These are phyloP conservation scores for Apteryx owenii DNA, from an alignment of 2,113 vertebrate species.

Conservation along the genomic window DNA sequence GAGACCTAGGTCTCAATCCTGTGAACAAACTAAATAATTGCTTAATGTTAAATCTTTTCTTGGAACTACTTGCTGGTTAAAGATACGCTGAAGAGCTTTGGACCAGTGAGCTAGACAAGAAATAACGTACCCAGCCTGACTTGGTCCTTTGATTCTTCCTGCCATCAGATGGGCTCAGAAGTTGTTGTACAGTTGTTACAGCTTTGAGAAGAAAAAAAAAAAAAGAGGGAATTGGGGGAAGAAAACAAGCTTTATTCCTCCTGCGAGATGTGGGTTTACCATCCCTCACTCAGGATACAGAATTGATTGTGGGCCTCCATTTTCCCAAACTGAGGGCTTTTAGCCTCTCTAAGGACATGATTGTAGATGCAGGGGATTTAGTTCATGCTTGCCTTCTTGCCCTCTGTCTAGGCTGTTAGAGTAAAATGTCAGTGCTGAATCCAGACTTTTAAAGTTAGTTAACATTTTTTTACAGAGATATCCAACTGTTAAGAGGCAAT, in stretches of 20 bases:
- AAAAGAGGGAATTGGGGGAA: neutral
- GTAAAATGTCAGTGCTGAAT: neutral
- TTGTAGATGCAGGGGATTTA: neutral
- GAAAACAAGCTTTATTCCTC: neutral
- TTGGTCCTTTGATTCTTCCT: neutral
- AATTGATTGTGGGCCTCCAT: neutral
- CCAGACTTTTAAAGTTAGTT: neutral
- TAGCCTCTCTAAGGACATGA: neutral
- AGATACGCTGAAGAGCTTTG: neutral
- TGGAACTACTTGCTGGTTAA: neutral
- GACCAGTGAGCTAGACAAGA: neutral
- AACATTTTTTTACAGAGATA: neutral
- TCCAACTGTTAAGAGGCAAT: neutral
- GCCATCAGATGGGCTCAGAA: neutral
- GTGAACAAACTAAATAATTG: neutral
- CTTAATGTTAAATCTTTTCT: neutral
- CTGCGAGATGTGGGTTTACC: neutral
- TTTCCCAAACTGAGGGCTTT: neutral
- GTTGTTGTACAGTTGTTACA: neutral
- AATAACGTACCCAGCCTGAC: rapidly evolving
- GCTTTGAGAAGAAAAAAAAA: neutral
- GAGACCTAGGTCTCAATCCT: neutral
- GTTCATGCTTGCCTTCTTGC: neutral
- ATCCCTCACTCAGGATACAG: too few species aligned
- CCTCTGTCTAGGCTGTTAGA: neutral